Evolutionary conservation across 2,888 invertebrate species (phyloP), one percentile per base, ranked within the genome.

Genomic region (Axea sp.): DNA sequence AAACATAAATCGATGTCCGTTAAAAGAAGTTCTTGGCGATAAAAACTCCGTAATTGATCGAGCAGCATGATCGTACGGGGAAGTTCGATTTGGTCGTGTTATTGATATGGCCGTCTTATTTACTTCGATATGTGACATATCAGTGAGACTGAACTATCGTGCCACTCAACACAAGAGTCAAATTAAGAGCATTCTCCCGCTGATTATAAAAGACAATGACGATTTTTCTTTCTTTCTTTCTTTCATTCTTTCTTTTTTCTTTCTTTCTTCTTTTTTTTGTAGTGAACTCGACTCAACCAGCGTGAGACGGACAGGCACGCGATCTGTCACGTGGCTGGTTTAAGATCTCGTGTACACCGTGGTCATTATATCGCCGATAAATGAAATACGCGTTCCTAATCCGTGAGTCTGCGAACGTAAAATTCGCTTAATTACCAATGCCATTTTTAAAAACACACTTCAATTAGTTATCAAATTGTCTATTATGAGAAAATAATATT

Each of bases 241-340:
- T n/a, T n/a, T n/a, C n/a, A n/a, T n/a, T n/a, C n/a, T n/a, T n/a
- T n/a, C n/a, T n/a, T n/a, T n/a, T n/a, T n/a, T n/a, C n/a, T n/a
- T n/a, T n/a, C n/a, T n/a, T n/a, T n/a, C n/a, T n/a, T n/a, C n/a
- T n/a, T n/a, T n/a, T n/a, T n/a, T 71, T 45, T 55, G 30, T 64
- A 22, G 24, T 30, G 7, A 14, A 5, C 28, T n/a, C 28, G 26
- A 15, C 31, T 45, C 19, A 17, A 30, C 5, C 28, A 8, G 43
- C 37, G 53, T 53, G 53, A 55, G 55, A 55, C 55, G 47, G 47
- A 67, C 41, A 51, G 26, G 14, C 68, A 68, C 53, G 60, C 69
- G 60, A 60, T 45, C 41, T 45, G 59, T 60, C 60, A 59, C 37
- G 45, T 47, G 49, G 39, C 8, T 57, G 37, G 41, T 68, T 68